Base-by-base conservation (phyloP, 2,888 invertebrate genomes). In the Lithophane socia region DNA sequence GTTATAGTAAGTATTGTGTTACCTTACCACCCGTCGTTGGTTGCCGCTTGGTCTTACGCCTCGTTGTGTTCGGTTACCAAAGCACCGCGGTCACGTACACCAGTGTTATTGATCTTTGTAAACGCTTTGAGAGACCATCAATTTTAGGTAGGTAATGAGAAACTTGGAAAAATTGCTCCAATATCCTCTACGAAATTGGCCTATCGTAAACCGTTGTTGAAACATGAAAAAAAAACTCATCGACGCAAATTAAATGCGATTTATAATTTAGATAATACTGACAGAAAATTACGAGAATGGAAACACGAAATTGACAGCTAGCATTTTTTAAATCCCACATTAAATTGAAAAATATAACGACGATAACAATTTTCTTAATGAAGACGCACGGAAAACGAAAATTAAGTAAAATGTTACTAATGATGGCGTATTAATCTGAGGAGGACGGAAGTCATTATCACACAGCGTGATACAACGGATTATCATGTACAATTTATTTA, bases 91-190 rank as follows among this genome's bases (percentile, higher is more conserved):
- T 87, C 88, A 87, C 88, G 85, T 87, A 85, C 65, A 71, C 84
- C 52, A 79, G 56, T 86, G 80, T 80, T 87, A 87, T 87, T 86
- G 87, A 87, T 87, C 86, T 87, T 86, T 77, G 73, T 82, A 87
- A 87, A 84, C 73, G 75, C 13, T 79, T 49, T 63, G 58, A 65
- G 29, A 77, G 49, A 75, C 47, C 75, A 85, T 75, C 64, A 54
- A 78, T 73, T 85, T 73, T 44, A 42, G 52, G 63, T 85, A 68
- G 42, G n/a, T 85, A 79, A 66, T 66, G 69, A 70, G 71, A 81
- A 83, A 84, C 78, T 66, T 74, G 54, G 54, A 84, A 83, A 84
- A 74, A 63, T 72, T 54, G 42, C 47, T 77, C 3, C 21, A 66
- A 72, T 61, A 75, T 75, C 70, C 24, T 71, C 52, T 56, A 16